Evolutionary conservation across 2,888 invertebrate species (phyloP).

Genomic region (Oconnorella tubifera): DNA sequence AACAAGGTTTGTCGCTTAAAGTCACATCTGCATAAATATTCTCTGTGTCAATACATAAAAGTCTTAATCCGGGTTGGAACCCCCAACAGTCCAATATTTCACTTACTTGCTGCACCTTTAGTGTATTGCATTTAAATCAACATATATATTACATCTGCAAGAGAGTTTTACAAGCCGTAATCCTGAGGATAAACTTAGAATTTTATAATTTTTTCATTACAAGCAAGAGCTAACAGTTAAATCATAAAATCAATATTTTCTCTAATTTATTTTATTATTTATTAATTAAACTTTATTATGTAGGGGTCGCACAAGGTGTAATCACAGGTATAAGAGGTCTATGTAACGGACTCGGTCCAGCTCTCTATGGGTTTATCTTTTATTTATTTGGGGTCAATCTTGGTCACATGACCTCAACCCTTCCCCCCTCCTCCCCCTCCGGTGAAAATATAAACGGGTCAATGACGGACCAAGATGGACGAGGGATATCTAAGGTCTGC

Average conservation of each 20-base stretch:
- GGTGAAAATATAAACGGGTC: background rate
- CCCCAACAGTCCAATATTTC: no score
- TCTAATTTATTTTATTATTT: background rate
- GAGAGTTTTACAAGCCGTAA: no score
- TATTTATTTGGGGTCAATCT: constrained; percentile 97
- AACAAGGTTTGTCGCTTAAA: constrained; percentile 78
- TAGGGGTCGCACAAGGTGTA: constrained; percentile 75
- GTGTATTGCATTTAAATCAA: no score
- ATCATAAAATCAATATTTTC: no score
- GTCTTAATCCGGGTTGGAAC: no score
- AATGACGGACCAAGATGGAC: background rate
- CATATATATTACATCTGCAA: no score
- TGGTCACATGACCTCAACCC: background rate
- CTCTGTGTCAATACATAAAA: no score
- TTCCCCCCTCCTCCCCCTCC: background rate
- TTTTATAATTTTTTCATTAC: no score
- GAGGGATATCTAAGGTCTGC: background rate
- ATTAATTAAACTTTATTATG: background rate
- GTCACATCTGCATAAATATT: no score
- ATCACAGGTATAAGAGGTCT: constrained; percentile 97
- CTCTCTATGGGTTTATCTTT: constrained; percentile 96
- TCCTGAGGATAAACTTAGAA: no score
- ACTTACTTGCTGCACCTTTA: no score
- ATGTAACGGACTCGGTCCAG: constrained; percentile 96
- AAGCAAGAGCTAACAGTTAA: no score